Base-by-base conservation (phyloP, 2,888 invertebrate species). In the Scaptomyza parva region DNA sequence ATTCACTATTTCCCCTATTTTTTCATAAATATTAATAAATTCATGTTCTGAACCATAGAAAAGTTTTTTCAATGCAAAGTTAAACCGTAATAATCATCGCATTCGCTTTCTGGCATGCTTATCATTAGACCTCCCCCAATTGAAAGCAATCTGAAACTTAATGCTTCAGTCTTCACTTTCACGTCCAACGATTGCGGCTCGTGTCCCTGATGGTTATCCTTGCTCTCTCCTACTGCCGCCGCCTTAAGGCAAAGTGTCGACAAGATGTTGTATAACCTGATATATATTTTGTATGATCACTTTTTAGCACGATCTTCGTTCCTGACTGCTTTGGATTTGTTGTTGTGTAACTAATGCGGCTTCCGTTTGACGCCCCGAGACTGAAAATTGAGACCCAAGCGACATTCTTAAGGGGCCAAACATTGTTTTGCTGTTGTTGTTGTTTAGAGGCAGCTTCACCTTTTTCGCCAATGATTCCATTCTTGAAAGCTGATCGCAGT, bases 331-430 rank as follows among this genome's bases (percentile, higher is more conserved):
- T 9, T 26, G 24, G 3, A 2, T 52, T 12, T 20, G 41, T 26
- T 37, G 18, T 35, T 63, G 54, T 70, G 72, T 68, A 80, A 73
- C 70, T 64, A 76, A 87, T 86, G 84, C 84, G 88, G 81, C 88
- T 86, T 88, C 88, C 76, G 86, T 86, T 84, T 78, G 78, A 86
- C 86, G 88, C 76, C 65, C 63, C 62, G 52, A 67, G 71, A 37
- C 65, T 83, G 85, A 81, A 86, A 84, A 64, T 68, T 72, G 82
- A 86, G 63, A 51, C 63, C 62, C 61, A 8, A 17, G 1, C 8
- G 54, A 52, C 61, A 59, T 33, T 48, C 33, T 20, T 40, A 26
- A 26, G 22, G 22, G 50, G 47, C 35, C 14, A 33, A 24, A 39
- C 22, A 14, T 48, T 45, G 48, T 50, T 54, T 44, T 45, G 41